Conservation (phyloP, 2,797 vertebrate genomes). For the Perodicticus potto region DNA sequence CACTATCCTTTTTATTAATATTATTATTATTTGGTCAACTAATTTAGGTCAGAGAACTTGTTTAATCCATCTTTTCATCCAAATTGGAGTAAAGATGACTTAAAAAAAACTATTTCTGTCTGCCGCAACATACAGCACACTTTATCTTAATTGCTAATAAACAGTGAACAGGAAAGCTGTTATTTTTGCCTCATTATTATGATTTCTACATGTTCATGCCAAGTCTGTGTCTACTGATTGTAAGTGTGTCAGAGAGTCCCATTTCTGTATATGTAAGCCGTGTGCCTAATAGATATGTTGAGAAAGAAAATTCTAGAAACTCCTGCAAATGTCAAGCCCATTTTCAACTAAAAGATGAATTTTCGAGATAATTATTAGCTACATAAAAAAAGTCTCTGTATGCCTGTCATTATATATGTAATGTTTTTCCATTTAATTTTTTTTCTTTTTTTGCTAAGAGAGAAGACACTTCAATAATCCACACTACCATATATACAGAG, state of each 20-base stretch:
- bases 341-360: background rate
- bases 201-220: background rate
- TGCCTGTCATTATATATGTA: background rate
- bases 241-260: conserved; percentile 40
- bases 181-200: background rate
- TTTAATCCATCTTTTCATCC: background rate
- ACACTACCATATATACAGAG: background rate
- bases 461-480: background rate
- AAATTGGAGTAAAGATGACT: background rate
- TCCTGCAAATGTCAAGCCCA: background rate
- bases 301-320: background rate
- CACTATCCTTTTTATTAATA: background rate
- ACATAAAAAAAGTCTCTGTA: background rate
- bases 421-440: background rate
- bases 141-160: conserved; percentile 15
- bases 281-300: background rate
- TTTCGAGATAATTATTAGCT: conserved; percentile 19
- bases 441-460: background rate
- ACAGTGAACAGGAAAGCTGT: background rate
- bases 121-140: background rate
- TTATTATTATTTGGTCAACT: background rate
- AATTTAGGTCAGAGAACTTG: background rate
- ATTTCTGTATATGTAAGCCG: conserved; percentile 15
- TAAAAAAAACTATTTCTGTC: background rate
- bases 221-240: background rate